These are phyloP conservation scores for Motacilla alba DNA, from an alignment of 2,113 vertebrate species.

Conservation along the genomic window DNA sequence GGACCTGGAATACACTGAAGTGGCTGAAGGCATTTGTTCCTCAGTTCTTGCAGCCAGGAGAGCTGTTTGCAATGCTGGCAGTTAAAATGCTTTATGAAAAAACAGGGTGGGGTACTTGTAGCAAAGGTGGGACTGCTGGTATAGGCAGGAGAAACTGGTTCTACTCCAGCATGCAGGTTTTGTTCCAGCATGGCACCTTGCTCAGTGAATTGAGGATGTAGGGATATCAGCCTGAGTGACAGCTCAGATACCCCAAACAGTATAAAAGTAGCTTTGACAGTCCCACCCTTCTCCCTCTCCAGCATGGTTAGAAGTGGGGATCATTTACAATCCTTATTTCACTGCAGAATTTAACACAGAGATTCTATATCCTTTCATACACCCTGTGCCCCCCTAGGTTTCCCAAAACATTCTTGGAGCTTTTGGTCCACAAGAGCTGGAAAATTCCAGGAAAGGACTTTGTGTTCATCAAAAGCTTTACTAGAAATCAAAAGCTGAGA, in stretches of 20 bases:
- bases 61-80: not conserved
- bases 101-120: not conserved
- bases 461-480: not conserved
- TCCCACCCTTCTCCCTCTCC: not conserved
- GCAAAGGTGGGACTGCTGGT: not conserved
- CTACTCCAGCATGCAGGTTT: not conserved
- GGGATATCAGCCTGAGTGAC: not conserved
- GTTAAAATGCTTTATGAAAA: not conserved
- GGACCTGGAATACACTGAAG: not conserved
- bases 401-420: not conserved
- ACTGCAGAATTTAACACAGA: not conserved
- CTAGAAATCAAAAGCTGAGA: not conserved
- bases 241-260: not conserved
- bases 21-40: rapidly evolving
- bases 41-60: not conserved
- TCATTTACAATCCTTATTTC: not conserved
- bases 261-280: not conserved
- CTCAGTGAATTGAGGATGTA: not conserved
- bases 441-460: not conserved
- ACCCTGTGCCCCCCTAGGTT: not conserved
- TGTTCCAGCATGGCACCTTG: not conserved
- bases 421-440: not conserved
- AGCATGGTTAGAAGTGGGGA: not conserved
- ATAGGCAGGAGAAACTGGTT: not conserved
- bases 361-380: not conserved